Conservation (phyloP, 1,140 invertebrate species). For the Gerris buenoi region DNA sequence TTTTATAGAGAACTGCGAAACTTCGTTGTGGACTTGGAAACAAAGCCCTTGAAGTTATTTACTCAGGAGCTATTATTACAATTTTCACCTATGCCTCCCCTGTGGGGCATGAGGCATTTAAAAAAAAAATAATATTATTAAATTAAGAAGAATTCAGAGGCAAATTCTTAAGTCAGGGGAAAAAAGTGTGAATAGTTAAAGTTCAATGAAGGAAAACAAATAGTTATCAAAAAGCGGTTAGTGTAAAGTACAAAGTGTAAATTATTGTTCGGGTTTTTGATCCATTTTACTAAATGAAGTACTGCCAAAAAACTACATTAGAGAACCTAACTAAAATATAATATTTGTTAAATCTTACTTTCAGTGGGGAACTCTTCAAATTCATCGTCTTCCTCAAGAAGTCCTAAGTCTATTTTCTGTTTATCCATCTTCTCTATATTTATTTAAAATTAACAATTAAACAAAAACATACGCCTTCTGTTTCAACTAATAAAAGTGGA, state of each 20-base stretch:
- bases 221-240: no score
- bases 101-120: slow-evolving; percentile 1
- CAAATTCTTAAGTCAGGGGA: neutral
- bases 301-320: no score
- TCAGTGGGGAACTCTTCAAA: slow-evolving; percentile 98
- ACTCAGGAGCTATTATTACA: slow-evolving; percentile 6
- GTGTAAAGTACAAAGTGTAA: no score
- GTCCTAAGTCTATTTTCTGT: slow-evolving; percentile 52
- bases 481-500: no score
- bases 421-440: slow-evolving; percentile 9
- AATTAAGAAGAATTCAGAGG: neutral
- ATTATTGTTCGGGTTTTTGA: no score
- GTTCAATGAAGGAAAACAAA: no score
- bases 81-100: slow-evolving; percentile 2
- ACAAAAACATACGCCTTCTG: no score
- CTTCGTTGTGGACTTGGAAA: slow-evolving; percentile 2
- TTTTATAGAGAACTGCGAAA: slow-evolving; percentile 5
- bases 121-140: neutral
- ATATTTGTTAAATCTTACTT: no score
- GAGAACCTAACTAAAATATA: no score
- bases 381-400: slow-evolving; percentile 94
- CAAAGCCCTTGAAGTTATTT: slow-evolving; percentile 1
- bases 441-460: no score
- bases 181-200: no score
- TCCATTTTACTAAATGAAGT: no score